Base-by-base conservation (phyloP, 2,797 vertebrate species). In the Sparus aurata region DNA sequence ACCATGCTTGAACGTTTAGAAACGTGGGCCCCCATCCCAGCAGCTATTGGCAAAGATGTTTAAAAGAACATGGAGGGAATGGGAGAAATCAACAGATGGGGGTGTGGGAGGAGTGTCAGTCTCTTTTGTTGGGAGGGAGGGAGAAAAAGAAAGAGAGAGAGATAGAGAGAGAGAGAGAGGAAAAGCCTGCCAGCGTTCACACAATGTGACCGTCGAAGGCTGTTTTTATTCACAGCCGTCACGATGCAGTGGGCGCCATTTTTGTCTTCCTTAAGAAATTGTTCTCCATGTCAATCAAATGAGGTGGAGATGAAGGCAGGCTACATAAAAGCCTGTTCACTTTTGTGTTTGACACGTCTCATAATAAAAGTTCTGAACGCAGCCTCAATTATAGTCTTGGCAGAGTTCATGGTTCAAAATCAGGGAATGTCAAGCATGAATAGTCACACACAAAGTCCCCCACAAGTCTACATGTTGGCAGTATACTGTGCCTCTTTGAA, bases 31-130 rank as follows among this genome's bases (percentile, higher is more conserved):
- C 65, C 10, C 27, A 1, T 83, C 71, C 18, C 73, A 65, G 69
- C 75, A 73, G 72, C 46, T 49, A 54, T 53, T 86, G 83, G 83
- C 86, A 69, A 55, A 68, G 66, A 72, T 82, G 59, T 86, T 84
- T 74, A 79, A 87, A 85, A 86, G 82, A 86, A 84, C 69, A 85
- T 80, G 82, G 54, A 85, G 73, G 76, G 85, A 91, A 80, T 45
- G 82, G 80, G 74, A 91, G 84, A 83, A 89, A 75, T 89, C 89
- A 90, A 67, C 93, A 94, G 91, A 92, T 94, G 89, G 91, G 89
- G 83, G 84, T 83, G 92, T 93, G 73, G 90, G 89, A 89, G 85
- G 91, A 87, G 88, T 88, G 91, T 89, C 87, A 82, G 84, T 64
- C 80, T 80, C 75, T 89, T 87, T 88, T 87, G 85, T 87, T 74